phyloP scores from a whole-genome alignment of 2,888 invertebrate genomes.

The Drosophila mulleri region DNA sequence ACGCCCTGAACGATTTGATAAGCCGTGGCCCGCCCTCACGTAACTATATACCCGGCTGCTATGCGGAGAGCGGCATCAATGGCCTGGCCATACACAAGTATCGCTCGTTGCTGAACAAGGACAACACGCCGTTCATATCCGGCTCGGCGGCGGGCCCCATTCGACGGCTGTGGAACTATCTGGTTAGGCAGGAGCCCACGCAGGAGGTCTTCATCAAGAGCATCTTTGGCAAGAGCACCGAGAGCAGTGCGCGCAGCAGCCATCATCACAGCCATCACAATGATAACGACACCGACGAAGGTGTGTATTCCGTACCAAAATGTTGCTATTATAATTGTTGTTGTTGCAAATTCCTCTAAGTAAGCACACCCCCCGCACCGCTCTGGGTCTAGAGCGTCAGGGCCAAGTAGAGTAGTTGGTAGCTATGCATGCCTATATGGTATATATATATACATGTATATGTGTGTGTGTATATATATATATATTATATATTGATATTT shows the following conservation, averaged over 20 bases:
- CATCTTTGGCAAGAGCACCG: slow-evolving; percentile 93
- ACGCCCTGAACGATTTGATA: slow-evolving; percentile 88
- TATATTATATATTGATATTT: neutral
- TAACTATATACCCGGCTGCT: slow-evolving; percentile 95
- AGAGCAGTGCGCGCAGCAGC: slow-evolving; percentile 60
- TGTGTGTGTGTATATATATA: neutral
- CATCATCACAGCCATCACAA: slow-evolving; percentile 53
- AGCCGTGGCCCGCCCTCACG: slow-evolving; percentile 91
- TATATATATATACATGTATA: neutral
- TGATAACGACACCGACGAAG: slow-evolving; percentile 83
- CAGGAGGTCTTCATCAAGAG: slow-evolving; percentile 98
- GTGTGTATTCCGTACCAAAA: slow-evolving; percentile 48
- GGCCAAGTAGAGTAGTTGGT: slow-evolving; percentile 3
- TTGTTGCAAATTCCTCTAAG: slow-evolving; percentile 43
- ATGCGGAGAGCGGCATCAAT: slow-evolving; percentile 90
- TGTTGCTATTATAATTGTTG: slow-evolving; percentile 39
- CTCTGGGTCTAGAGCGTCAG: neutral
- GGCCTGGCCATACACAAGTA: slow-evolving; percentile 97
- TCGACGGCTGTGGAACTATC: slow-evolving; percentile 95
- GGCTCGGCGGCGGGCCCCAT: slow-evolving; percentile 91
- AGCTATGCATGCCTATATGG: slow-evolving; percentile 1
- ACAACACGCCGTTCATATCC: slow-evolving; percentile 96
- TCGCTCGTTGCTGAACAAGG: slow-evolving; percentile 94
- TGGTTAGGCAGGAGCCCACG: slow-evolving; percentile 96
- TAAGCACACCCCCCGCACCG: neutral